Percentiles rank a stretch among this genome's conserved stretches.
These are phyloP conservation scores for Drosophila lutescens DNA, from an alignment of 2,888 invertebrate genomes.

Conservation along the genomic window DNA sequence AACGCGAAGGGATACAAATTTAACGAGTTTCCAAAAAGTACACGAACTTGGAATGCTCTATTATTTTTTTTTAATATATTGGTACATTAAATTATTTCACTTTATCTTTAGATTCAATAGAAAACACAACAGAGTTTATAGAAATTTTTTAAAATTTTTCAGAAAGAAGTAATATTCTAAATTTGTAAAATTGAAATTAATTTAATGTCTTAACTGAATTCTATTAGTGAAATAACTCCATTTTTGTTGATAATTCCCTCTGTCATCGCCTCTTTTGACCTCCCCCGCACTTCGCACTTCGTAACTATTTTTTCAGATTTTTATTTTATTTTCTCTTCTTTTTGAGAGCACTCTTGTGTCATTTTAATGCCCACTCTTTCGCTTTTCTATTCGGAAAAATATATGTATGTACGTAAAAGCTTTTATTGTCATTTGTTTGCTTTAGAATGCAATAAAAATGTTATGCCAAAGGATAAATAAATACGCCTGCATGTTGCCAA, in stretches of 20 bases:
- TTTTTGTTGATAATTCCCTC: background rate
- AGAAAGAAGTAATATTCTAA: too few relatives aligned
- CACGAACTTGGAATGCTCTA: constrained; percentile 17
- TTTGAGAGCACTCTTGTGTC: constrained; percentile 26
- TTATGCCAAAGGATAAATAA: constrained; percentile 60
- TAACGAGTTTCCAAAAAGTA: background rate
- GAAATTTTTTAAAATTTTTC: too few relatives aligned
- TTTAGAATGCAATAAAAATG: constrained; percentile 65
- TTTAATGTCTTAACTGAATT: background rate
- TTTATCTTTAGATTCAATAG: too few relatives aligned
- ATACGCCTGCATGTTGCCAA: constrained; percentile 44
- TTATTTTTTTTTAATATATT: too few relatives aligned
- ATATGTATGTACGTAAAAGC: constrained; percentile 33
- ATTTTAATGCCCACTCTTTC: constrained; percentile 32
- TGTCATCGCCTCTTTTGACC: background rate
- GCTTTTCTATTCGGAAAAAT: constrained; percentile 10
- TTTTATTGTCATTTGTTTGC: constrained; percentile 61
- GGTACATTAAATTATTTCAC: background rate
- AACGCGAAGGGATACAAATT: constrained; percentile 32
- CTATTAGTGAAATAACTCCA: background rate
- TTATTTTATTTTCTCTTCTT: background rate
- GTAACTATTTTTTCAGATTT: background rate
- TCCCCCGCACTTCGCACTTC: background rate
- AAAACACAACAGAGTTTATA: too few relatives aligned
- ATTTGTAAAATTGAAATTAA: too few relatives aligned